These are phyloP conservation scores for Hesperophylax magnus DNA, from an alignment of 1,140 invertebrate species.

Conservation along the genomic window DNA sequence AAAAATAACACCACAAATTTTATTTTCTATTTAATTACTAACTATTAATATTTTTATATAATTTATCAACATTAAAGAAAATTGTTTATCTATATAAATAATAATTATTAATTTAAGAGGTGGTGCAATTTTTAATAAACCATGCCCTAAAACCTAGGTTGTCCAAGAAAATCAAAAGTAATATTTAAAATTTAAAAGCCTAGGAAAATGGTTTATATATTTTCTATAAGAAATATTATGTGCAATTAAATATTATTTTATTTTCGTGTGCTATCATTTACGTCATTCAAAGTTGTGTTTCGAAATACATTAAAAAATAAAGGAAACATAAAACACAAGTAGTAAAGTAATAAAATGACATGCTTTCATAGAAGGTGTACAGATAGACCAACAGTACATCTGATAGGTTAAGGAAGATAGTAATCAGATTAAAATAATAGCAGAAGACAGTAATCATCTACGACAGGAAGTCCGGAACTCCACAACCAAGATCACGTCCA, in stretches of 20 bases:
- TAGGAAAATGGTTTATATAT: not conserved
- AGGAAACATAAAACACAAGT: constrained; percentile 1
- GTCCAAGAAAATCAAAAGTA: not conserved
- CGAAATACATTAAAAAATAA: not conserved
- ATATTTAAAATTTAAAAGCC: not conserved
- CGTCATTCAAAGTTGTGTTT: constrained; percentile 23
- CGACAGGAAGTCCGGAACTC: constrained; percentile 45
- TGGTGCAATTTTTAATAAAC: constrained; percentile 14
- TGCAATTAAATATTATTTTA: constrained; percentile 7
- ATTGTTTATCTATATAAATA: no score
- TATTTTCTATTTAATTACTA: no score
- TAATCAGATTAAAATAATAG: constrained; percentile 17
- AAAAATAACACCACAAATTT: no score
- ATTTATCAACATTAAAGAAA: no score
- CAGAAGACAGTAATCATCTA: constrained; percentile 37
- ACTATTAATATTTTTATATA: no score
- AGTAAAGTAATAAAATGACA: constrained; percentile 15
- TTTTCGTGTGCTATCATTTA: constrained; percentile 19
- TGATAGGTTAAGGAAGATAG: not conserved
- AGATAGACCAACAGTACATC: constrained; percentile 13
- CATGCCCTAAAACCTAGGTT: constrained; percentile 5
- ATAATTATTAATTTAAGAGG: no score
- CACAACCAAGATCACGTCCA: constrained; percentile 39
- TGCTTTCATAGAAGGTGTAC: constrained; percentile 9
- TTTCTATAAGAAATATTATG: constrained; percentile 7